These are phyloP conservation scores for Gonocerus acuteangulatus DNA, from an alignment of 2,888 invertebrate genomes.

Conservation along the genomic window DNA sequence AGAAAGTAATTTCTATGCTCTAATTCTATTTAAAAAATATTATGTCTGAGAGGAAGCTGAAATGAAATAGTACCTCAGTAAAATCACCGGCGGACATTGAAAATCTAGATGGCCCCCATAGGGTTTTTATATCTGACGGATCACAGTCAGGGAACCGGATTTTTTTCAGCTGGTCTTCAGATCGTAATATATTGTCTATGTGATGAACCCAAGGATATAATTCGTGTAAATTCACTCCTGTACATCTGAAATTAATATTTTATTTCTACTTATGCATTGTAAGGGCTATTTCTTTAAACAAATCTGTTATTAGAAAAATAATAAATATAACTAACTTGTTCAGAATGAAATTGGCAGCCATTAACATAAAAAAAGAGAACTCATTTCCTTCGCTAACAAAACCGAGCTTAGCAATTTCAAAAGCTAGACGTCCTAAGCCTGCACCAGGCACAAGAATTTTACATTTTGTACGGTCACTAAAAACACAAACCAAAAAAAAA, in stretches of 20 bases:
- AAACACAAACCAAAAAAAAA: no score
- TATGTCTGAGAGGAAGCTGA: no score
- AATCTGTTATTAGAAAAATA: neutral
- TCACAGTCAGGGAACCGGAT: constrained; percentile 83
- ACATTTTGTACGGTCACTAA: constrained; percentile 48
- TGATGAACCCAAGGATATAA: constrained; percentile 95
- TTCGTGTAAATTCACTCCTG: constrained; percentile 60
- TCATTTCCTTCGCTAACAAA: constrained; percentile 95
- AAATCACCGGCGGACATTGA: constrained; percentile 98
- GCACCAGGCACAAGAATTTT: constrained; percentile 89
- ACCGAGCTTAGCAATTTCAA: constrained; percentile 83
- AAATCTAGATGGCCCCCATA: constrained; percentile 52
- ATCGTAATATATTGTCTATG: constrained; percentile 77
- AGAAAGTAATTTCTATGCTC: no score
- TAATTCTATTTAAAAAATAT: no score
- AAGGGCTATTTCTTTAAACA: no score
- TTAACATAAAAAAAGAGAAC: constrained; percentile 94
- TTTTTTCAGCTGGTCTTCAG: constrained; percentile 69
- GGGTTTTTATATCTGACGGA: constrained; percentile 46
- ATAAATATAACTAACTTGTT: constrained; percentile 56
- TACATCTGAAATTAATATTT: constrained; percentile 48
- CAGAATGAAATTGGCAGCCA: constrained; percentile 90
- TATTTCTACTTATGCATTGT: no score
- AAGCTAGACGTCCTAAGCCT: constrained; percentile 88
- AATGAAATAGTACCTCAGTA: constrained; percentile 68